Percentiles rank a stretch among this genome's conserved stretches.
Evolutionary conservation across 2,113 vertebrate genomes (phyloP).

Genomic region (Gobius niger): DNA sequence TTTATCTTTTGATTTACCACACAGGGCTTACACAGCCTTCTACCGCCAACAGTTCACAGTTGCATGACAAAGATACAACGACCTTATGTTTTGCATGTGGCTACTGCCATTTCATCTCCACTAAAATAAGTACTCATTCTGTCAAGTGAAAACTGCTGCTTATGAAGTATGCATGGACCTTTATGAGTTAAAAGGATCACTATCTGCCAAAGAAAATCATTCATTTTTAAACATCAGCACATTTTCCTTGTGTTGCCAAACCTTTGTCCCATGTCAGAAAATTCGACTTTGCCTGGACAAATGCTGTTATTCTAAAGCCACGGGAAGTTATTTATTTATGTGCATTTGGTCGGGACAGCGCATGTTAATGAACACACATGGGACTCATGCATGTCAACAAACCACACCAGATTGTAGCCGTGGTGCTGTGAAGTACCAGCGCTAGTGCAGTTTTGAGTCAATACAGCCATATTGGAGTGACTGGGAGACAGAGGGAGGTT

Average conservation of each 20-base stretch:
- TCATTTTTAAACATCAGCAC: background rate
- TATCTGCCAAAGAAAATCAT: slow-evolving; percentile 1
- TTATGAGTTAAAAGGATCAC: background rate
- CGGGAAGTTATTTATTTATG: slow-evolving; percentile 59
- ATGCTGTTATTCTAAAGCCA: slow-evolving; percentile 36
- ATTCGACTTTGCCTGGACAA: slow-evolving; percentile 6
- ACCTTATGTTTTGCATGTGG: background rate
- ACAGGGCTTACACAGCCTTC: no score
- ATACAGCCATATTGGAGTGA: slow-evolving; percentile 59
- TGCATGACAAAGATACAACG: no score
- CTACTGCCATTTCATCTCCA: slow-evolving; percentile 21
- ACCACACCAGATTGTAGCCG: no score
- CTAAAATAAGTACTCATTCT: slow-evolving; percentile 13
- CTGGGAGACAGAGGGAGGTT: slow-evolving; percentile 49
- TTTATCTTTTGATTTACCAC: no score
- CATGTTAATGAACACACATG: no score
- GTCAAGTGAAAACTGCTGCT: slow-evolving; percentile 11
- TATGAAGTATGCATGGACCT: slow-evolving; percentile 1
- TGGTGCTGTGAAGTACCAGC: no score
- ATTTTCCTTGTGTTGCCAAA: background rate
- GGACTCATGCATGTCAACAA: no score
- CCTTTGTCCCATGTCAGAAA: slow-evolving; percentile 25
- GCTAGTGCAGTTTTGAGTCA: slow-evolving; percentile 23
- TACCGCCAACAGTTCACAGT: no score
- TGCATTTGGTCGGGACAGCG: no score